Evolutionary conservation across 1,140 invertebrate genomes (phyloP).

Genomic region (Drosophila neocordata): DNA sequence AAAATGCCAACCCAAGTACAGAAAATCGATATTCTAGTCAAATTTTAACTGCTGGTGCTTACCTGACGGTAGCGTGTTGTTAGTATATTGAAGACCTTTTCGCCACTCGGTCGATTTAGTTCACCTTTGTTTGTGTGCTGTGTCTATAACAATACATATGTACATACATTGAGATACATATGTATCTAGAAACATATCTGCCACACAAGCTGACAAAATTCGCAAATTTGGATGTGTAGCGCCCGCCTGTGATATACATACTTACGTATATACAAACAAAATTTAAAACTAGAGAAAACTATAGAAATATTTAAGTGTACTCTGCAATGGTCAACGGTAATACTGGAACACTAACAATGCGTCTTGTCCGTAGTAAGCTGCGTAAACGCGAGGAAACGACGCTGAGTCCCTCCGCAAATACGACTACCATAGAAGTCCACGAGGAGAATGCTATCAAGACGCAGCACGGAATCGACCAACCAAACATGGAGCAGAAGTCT

Average conservation of each 20-base stretch:
- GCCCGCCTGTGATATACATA: neutral
- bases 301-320: constrained; percentile 5
- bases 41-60: constrained; percentile 42
- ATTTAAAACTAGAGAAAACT: neutral
- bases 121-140: neutral
- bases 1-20: constrained; percentile 53
- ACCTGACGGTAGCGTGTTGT: constrained; percentile 28
- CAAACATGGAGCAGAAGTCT: constrained; percentile 37
- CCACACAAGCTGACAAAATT: constrained; percentile 1
- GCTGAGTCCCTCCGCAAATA: constrained; percentile 83
- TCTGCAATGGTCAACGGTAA: constrained; percentile 86
- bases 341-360: constrained; percentile 92
- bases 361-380: constrained; percentile 93
- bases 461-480: constrained; percentile 46
- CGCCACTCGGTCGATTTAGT: neutral
- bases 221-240: neutral
- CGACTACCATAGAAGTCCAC: constrained; percentile 86
- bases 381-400: constrained; percentile 91
- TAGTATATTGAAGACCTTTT: constrained; percentile 14
- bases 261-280: too few species aligned
- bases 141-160: neutral
- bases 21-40: constrained; percentile 62
- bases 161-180: neutral
- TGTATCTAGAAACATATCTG: neutral
- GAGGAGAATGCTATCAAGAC: constrained; percentile 84